Percentiles rank a stretch among this genome's conserved stretches.
Evolutionary conservation across 2,113 vertebrate genomes (phyloP).

Genomic region (Aspiorhynchus laticeps): DNA sequence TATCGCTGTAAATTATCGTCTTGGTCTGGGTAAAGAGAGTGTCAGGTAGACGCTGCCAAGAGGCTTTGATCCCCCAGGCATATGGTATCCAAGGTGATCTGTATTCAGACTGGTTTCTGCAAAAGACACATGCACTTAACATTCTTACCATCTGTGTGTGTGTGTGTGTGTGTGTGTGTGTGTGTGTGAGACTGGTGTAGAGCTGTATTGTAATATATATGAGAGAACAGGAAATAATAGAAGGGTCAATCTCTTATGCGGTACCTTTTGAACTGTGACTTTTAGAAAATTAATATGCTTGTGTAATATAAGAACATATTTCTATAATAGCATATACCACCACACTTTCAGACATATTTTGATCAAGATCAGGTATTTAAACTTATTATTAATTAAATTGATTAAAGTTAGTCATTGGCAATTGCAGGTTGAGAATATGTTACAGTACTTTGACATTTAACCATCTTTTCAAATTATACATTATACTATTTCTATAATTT

Average conservation of each 20-base stretch:
- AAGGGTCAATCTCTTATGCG: background rate
- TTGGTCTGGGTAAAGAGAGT: conserved; percentile 16
- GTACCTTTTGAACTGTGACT: background rate
- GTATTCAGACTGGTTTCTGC: background rate
- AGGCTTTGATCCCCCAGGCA: conserved; percentile 10
- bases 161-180: background rate
- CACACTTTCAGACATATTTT: background rate
- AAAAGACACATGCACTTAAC: conserved; percentile 21
- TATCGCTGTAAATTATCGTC: conserved; percentile 22
- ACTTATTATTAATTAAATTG: background rate
- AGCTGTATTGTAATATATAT: background rate
- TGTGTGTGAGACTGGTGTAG: background rate
- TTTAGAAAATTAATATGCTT: conserved; percentile 6
- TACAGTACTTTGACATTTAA: background rate
- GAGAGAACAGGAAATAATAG: conserved; percentile 7
- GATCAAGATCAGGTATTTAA: background rate
- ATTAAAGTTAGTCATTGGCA: background rate
- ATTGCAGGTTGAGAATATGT: background rate
- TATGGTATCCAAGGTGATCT: conserved; percentile 21
- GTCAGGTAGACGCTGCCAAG: conserved; percentile 21
- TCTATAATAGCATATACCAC: background rate
- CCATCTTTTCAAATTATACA: background rate
- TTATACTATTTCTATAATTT: background rate
- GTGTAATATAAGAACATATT: background rate
- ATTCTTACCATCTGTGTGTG: background rate